Conservation (phyloP, 37 sponge, comb jelly and placozoan genomes). For the Hexactinellida sp. region DNA sequence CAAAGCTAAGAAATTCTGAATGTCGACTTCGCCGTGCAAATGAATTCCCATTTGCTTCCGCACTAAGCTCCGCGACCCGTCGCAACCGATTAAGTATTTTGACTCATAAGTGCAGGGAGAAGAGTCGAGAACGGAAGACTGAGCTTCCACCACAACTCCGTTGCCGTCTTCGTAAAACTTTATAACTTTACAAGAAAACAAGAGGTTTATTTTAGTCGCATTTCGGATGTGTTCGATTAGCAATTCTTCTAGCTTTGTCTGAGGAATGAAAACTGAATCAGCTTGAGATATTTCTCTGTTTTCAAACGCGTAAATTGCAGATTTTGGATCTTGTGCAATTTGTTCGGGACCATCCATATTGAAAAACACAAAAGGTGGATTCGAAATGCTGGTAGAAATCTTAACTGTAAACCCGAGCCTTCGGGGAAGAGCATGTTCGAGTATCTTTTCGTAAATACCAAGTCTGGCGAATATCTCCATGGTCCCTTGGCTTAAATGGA, state of each 20-base stretch:
- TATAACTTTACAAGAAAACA: background rate
- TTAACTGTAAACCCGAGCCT: background rate
- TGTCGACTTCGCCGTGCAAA: slow-evolving; percentile 35
- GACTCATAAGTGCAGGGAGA: background rate
- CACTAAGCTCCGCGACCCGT: slow-evolving; percentile 28
- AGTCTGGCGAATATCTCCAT: slow-evolving; percentile 60
- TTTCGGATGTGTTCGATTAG: slow-evolving; percentile 26
- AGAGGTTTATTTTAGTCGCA: background rate
- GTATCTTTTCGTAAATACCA: slow-evolving; percentile 27
- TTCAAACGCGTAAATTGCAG: no score
- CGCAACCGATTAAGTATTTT: background rate
- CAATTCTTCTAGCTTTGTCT: slow-evolving; percentile 36
- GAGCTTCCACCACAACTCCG: background rate
- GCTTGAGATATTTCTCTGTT: background rate
- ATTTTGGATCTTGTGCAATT: background rate
- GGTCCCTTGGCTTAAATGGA: slow-evolving; percentile 24
- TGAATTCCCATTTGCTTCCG: slow-evolving; percentile 39
- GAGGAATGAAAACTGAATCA: slow-evolving; percentile 24
- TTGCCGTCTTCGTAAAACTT: background rate
- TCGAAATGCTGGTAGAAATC: background rate
- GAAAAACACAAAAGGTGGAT: background rate
- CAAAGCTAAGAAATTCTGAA: slow-evolving; percentile 40
- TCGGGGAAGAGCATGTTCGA: background rate
- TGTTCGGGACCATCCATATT: background rate
- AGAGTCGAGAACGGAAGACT: background rate